Base-by-base conservation (phyloP, 2,888 invertebrate species). In the Mythimna pallens region DNA sequence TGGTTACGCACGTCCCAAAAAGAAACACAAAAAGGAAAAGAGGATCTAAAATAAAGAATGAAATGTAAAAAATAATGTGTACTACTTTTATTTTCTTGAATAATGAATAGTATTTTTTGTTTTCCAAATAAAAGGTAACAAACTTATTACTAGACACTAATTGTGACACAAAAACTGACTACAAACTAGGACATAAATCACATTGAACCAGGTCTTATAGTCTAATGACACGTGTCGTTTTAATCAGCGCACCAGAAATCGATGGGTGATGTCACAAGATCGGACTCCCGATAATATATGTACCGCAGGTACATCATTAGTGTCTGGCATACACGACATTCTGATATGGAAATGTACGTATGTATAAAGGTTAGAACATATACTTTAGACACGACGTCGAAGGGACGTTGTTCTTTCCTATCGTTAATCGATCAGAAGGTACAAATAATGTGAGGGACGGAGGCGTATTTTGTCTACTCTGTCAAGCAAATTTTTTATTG, bases 181-280 rank as follows among this genome's bases (percentile, higher is more conserved):
- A 58, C 34, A 65, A 64, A 68, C 54, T 36, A n/a, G 43, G 14
- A 30, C 57, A 66, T 73, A 66, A 78, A 66, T 69, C 67, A 82
- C 36, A 67, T 54, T 2, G 14, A 34, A 57, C 59, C 25, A 30
- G 57, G 25, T 25, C 59, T 34, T 65, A 34, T 54, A 54, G 17
- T 10, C n/a, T 72, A 74, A 76, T 66, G 65, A 59, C 55, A 57
- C 55, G 64, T 62, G 73, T 67, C 47, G 20, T 57, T 71, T 73
- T 40, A 71, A 66, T 30, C 8, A 61, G 14, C 30, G 25, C 12
- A 54, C 50, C 54, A 55, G 40, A 59, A 67, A 78, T 76, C 79
- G 77, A 86, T 78, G 73, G 43, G 17, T 63, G 67, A 76, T 69
- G 72, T 76, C 73, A 79, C 34, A 47, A 50, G 85, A 86, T 86